phyloP scores from a whole-genome alignment of 2,113 vertebrate species.

The Lophura nycthemera region DNA sequence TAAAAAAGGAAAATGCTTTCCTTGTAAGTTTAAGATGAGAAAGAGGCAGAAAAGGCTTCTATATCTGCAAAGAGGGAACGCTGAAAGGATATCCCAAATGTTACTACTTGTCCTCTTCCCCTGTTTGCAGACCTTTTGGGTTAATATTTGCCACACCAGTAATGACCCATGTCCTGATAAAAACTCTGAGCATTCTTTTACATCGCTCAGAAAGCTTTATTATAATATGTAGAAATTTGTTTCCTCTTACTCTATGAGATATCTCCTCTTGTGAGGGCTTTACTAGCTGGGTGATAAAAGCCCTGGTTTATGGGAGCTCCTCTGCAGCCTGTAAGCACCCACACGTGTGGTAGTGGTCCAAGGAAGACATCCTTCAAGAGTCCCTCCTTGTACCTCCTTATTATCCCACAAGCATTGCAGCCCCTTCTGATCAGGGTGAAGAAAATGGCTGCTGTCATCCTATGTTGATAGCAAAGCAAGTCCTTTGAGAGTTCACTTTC shows the following conservation, averaged over 20 bases:
- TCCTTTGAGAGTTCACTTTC: neutral
- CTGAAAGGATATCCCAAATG: neutral
- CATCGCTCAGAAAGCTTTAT: neutral
- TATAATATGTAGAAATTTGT: neutral
- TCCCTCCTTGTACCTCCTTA: neutral
- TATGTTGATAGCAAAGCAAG: neutral
- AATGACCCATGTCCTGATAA: neutral
- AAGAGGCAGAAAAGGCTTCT: constrained; percentile 16
- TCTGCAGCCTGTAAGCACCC: neutral
- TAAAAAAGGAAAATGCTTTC: constrained; percentile 24
- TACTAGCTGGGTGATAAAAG: neutral
- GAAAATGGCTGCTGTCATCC: neutral
- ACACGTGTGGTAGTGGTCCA: rapidly evolving
- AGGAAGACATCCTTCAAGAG: neutral
- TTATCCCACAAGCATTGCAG: neutral
- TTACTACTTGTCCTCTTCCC: constrained; percentile 4
- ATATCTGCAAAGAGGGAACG: neutral
- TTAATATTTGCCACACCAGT: neutral
- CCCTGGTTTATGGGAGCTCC: neutral
- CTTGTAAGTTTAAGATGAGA: neutral
- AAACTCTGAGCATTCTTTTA: neutral
- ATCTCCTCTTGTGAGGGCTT: neutral
- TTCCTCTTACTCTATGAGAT: neutral
- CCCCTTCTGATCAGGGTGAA: neutral
- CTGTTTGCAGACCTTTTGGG: neutral